A percentile compares a stretch with the other conserved stretches of the same genome.
Evolutionary conservation across 1,140 invertebrate genomes (phyloP).

Genomic region (Pygmarrhopalites habei): DNA sequence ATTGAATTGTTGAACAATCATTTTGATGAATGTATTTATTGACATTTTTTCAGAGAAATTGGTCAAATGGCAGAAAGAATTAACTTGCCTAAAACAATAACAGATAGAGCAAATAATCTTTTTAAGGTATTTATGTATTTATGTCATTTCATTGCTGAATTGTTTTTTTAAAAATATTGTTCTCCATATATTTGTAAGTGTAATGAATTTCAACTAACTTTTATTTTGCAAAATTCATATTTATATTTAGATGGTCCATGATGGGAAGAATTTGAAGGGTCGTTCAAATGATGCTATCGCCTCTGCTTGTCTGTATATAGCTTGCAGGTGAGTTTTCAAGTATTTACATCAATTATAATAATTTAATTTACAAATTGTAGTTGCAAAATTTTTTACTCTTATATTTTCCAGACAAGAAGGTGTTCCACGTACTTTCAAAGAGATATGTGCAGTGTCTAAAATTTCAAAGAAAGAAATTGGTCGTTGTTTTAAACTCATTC

Average conservation of each 20-base stretch:
- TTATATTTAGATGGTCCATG: constrained; percentile 68
- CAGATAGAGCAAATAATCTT: constrained; percentile 88
- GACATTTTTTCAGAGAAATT: constrained; percentile 96
- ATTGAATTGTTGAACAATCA: too few relatives aligned
- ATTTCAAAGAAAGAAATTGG: constrained; percentile 99
- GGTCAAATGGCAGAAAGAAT: constrained; percentile 95
- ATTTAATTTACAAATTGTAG: too few relatives aligned
- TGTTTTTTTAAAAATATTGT: too few relatives aligned
- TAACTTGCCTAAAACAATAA: constrained; percentile 89
- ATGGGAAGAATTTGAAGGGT: constrained; percentile 91
- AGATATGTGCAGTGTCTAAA: constrained; percentile 97
- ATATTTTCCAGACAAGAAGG: constrained; percentile 98
- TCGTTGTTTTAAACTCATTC: constrained; percentile 87
- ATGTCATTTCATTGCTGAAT: too few relatives aligned
- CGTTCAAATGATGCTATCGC: constrained; percentile 96
- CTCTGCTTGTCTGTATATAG: constrained; percentile 97
- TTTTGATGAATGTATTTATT: too few relatives aligned
- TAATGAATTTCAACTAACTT: too few relatives aligned
- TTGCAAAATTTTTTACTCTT: too few relatives aligned
- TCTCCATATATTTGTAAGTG: too few relatives aligned
- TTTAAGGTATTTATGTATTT: constrained; percentile 69
- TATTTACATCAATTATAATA: too few relatives aligned
- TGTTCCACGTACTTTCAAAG: constrained; percentile 97
- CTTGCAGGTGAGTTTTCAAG: too few relatives aligned
- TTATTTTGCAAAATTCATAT: constrained; percentile 1